Base-by-base conservation (phyloP, 2,888 invertebrate species). In the Macaria notata region DNA sequence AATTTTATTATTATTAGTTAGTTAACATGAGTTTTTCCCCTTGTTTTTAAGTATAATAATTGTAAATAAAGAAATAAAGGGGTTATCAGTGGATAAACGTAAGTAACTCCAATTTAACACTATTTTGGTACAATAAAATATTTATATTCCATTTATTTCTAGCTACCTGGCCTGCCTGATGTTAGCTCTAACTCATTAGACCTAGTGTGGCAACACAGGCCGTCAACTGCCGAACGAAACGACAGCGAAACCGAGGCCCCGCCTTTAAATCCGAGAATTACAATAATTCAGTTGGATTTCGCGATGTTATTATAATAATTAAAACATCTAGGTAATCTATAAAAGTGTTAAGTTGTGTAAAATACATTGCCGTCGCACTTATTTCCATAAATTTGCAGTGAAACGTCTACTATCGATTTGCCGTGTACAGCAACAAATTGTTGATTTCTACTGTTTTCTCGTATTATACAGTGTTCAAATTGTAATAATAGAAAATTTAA, bases 241-340 rank as follows among this genome's bases (percentile, higher is more conserved):
- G 81, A 86, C 77, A 79, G 79, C 73, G 78, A 83, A 80, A 80
- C 81, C 65, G 75, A 88, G 86, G 86, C 89, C 90, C 88, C 90
- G 90, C 90, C 89, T 91, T 76, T 83, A 78, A 79, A 77, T 64
- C 72, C 76, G 79, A 81, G 82, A 82, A 82, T 81, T 86, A 83
- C 81, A 83, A 78, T 78, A 81, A 79, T 85, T 85, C 75, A 79
- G 78, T 81, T 82, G 77, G 78, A 77, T 83, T 83, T 76, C 86
- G 88, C 84, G 79, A 90, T 88, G 88, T 78, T 84, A 83, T 75
- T 83, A 74, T 81, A 85, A 83, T 88, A 87, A 81, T 79, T 77
- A 64, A 75, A 67, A 66, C 64, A 70, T 66, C 66, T 86, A 87
- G 88, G 88, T 88, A 88, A 87, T 81, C 70, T 63, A 51, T 65